Evolutionary conservation across 2,797 vertebrate species (phyloP).

Genomic region (Sarcophilus harrisii): DNA sequence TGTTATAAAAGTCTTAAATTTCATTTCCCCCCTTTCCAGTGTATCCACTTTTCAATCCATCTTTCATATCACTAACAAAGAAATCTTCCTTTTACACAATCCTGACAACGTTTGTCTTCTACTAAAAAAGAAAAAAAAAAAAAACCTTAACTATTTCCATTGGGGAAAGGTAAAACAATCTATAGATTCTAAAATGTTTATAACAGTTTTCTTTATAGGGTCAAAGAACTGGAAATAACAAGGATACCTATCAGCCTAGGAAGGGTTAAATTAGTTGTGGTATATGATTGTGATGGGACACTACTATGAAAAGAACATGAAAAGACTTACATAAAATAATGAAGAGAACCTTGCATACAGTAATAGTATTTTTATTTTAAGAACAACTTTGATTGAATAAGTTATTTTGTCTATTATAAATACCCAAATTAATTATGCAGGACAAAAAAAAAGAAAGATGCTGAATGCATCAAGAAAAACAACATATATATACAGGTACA

Average conservation of each 20-base stretch:
- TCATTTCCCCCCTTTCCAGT: neutral
- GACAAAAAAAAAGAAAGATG: neutral
- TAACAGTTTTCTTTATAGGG: neutral
- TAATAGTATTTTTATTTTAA: neutral
- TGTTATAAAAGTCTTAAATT: neutral
- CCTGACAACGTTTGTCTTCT: neutral
- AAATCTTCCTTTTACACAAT: neutral
- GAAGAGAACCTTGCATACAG: neutral
- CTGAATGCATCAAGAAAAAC: neutral
- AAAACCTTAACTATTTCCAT: neutral
- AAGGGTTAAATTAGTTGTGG: neutral
- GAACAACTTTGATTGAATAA: neutral
- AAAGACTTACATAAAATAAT: neutral
- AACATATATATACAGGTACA: neutral
- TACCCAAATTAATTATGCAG: neutral
- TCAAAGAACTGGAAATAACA: neutral
- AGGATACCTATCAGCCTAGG: accelerated
- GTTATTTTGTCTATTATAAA: neutral
- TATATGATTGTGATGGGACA: neutral
- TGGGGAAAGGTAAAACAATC: neutral
- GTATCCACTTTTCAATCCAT: neutral
- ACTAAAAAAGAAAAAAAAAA: neutral
- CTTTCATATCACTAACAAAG: neutral
- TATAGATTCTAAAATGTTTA: neutral
- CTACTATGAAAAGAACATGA: neutral